Evolutionary conservation across 2,113 vertebrate species (phyloP).

Genomic region (Poicephalus gulielmi): DNA sequence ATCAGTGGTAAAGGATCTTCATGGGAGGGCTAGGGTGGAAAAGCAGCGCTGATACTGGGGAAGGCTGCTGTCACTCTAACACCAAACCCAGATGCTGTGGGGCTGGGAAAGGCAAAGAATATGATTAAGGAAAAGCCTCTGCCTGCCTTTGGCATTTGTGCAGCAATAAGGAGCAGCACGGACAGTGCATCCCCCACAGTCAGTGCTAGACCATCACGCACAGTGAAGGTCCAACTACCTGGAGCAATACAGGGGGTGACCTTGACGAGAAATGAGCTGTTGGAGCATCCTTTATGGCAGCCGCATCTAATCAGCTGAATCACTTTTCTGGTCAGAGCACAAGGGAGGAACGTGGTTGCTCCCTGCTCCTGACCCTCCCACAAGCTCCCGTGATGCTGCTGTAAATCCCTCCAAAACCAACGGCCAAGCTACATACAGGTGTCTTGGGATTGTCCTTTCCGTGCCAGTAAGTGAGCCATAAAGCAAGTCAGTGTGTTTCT

Average conservation of each 20-base stretch:
- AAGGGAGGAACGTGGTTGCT: background rate
- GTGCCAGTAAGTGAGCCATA: background rate
- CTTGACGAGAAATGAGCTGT: background rate
- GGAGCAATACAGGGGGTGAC: background rate
- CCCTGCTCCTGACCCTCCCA: background rate
- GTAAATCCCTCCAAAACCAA: background rate
- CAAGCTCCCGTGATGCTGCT: background rate
- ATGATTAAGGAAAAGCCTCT: background rate
- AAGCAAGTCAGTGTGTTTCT: background rate
- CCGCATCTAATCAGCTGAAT: background rate
- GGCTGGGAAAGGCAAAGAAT: background rate
- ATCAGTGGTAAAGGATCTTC: background rate
- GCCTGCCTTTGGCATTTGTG: background rate
- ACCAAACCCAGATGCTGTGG: background rate
- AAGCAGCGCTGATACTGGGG: background rate
- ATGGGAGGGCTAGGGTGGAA: background rate
- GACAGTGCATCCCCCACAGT: background rate
- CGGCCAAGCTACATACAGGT: background rate
- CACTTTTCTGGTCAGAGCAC: background rate
- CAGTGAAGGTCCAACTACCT: background rate
- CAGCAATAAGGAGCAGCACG: background rate
- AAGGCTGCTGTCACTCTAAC: background rate
- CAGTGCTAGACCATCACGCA: background rate
- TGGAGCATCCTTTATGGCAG: background rate
- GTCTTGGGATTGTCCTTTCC: background rate